Evolutionary conservation across 2,797 vertebrate species (phyloP).

Genomic region (Crenuchus spilurus): DNA sequence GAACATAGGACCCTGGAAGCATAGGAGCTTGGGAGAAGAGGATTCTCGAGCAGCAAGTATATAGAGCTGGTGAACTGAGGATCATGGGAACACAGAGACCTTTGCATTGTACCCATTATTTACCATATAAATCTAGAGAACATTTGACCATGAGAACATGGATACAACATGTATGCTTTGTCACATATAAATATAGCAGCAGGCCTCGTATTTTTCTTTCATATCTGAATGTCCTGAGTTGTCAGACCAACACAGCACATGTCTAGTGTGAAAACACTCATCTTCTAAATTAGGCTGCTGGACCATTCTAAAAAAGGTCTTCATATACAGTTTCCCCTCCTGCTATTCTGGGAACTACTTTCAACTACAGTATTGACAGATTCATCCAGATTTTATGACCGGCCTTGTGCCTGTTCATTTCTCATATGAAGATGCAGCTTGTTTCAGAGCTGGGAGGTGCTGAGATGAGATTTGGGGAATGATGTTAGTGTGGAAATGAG

Average conservation of each 20-base stretch:
- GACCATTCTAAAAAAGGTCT: slow-evolving; percentile 6
- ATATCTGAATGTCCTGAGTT: not conserved
- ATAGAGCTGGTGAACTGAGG: too few species aligned
- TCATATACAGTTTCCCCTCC: not conserved
- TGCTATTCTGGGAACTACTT: slow-evolving; percentile 12
- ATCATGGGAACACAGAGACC: too few species aligned
- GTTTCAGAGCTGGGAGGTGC: not conserved
- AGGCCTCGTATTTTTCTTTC: not conserved
- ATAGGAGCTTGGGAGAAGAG: too few species aligned
- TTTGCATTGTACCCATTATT: too few species aligned
- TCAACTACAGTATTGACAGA: slow-evolving; percentile 15
- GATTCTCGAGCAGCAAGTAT: too few species aligned
- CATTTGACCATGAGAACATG: too few species aligned
- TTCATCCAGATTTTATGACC: slow-evolving; percentile 24
- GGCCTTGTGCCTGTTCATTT: slow-evolving; percentile 5
- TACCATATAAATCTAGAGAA: too few species aligned
- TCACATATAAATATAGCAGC: not conserved
- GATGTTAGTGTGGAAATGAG: slow-evolving; percentile 15
- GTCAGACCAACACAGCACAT: not conserved
- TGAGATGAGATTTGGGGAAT: slow-evolving; percentile 16
- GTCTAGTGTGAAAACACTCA: slow-evolving; percentile 12
- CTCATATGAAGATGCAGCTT: slow-evolving; percentile 18
- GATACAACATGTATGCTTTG: too few species aligned
- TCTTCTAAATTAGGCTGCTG: slow-evolving; percentile 1
- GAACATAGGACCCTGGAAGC: too few species aligned